Evolutionary conservation across 2,888 invertebrate species (phyloP), one percentile per base, ranked within the genome.

Genomic region (Apotomis capreana): DNA sequence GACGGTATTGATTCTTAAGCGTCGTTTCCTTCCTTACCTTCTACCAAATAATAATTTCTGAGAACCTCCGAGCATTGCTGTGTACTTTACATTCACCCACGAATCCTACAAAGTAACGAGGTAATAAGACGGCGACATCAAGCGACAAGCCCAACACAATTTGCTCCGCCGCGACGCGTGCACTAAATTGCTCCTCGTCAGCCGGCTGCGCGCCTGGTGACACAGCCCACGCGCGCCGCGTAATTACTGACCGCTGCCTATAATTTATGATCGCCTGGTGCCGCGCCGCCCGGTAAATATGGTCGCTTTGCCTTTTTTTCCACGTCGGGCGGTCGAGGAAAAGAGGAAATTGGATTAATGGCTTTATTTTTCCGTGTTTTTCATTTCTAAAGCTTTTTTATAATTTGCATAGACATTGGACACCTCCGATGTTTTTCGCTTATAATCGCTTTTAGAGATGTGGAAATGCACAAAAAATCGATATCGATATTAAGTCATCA

Each of bases 251-350:
- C 79, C 76, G 79, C 81, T 76, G 76, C 77, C 83, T 82, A 84
- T 88, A 85, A 89, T 89, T 90, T 89, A 90, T 89, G 87, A 79
- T 80, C 78, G 81, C 87, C 86, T 88, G 84, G 87, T 87, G 84
- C 78, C 79, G 75, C 81, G 82, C 82, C 84, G 80, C 75, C 76
- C 80, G 80, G 82, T 81, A 80, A 80, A 83, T 86, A 85, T 68
- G 69, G 69, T 68, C 64, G 73, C 69, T 52, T 69, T 69, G 69
- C 69, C 55, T 68, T 78, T 79, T 80, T 78, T 81, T 78, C 73
- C 71, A 57, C 51, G 74, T 70, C 68, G 57, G 37, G 58, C 49
- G 69, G 69, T 9, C 8, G 37, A 68, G 52, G 68, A 68, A 67
- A 71, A 71, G 65, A 68, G 71, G 62, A 72, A 72, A 72, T 72